Evolutionary conservation across 1,140 invertebrate genomes (phyloP).

Genomic region (Zophobas atratus): DNA sequence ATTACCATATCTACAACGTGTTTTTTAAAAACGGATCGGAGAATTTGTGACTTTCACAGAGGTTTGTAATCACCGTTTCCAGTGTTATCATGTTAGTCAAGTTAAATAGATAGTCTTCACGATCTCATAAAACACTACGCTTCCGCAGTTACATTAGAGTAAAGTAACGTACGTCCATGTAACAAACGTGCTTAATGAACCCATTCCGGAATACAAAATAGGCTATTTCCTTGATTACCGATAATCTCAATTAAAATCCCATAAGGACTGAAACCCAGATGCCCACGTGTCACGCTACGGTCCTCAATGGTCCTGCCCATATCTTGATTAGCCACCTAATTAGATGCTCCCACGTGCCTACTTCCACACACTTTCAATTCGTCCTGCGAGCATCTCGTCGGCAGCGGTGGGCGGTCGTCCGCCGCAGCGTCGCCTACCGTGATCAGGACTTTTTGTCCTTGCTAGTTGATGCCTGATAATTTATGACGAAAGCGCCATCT

Average conservation of each 20-base stretch:
- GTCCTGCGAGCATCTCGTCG: background rate
- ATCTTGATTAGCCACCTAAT: background rate
- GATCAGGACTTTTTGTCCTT: slow-evolving; percentile 48
- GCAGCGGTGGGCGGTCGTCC: slow-evolving; percentile 1
- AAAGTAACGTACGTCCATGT: no score
- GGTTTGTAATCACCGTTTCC: background rate
- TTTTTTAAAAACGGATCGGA: background rate
- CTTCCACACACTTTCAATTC: background rate
- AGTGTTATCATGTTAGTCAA: no score
- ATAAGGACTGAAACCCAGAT: background rate
- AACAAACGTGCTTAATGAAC: background rate
- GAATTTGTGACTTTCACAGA: background rate
- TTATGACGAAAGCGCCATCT: slow-evolving; percentile 57
- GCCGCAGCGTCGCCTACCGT: slow-evolving; percentile 21
- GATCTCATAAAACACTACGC: no score
- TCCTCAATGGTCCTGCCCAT: background rate
- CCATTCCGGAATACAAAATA: background rate
- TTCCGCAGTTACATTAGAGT: no score
- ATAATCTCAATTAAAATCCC: background rate
- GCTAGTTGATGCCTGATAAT: slow-evolving; percentile 53
- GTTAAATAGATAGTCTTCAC: no score
- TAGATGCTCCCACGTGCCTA: slow-evolving; percentile 7
- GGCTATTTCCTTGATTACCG: background rate
- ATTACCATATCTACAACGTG: background rate
- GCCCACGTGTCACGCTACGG: background rate